phyloP scores from a whole-genome alignment of 2,888 invertebrate species.

The Acanthosepion pharaonis region DNA sequence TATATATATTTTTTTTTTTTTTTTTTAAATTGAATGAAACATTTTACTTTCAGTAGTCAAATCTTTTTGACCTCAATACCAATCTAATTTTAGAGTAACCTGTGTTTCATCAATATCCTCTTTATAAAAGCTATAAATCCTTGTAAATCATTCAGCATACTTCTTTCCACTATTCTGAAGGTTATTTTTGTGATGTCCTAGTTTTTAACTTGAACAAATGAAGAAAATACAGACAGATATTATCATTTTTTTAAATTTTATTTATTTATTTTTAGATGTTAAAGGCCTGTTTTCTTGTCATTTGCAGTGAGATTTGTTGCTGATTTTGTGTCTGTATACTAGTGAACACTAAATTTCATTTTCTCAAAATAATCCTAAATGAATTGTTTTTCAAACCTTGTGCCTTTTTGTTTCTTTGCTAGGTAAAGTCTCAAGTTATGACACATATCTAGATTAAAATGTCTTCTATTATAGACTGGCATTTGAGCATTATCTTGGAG shows the following conservation, averaged over 20 bases:
- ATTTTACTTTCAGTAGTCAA: background rate
- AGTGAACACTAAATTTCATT: background rate
- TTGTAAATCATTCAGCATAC: background rate
- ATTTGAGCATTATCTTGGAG: conserved; percentile 33
- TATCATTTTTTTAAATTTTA: too few relatives aligned
- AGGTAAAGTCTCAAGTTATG: background rate
- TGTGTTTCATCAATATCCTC: conserved; percentile 15
- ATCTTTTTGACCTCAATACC: background rate
- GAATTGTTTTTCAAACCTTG: background rate
- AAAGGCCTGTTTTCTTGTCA: too few relatives aligned
- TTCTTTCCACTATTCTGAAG: background rate
- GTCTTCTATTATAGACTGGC: background rate
- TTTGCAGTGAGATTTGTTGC: too few relatives aligned
- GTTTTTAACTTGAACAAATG: background rate
- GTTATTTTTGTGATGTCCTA: background rate
- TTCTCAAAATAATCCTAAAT: background rate
- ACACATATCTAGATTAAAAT: conserved; percentile 1
- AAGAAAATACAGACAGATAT: background rate
- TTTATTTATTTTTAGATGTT: too few relatives aligned
- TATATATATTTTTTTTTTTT: too few relatives aligned
- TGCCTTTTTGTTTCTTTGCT: background rate
- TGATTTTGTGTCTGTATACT: too few relatives aligned
- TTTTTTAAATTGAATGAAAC: background rate
- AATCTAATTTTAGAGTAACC: background rate
- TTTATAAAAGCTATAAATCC: background rate